phyloP scores from a whole-genome alignment of 1,140 invertebrate species.

The Lepidurus arcticus region DNA sequence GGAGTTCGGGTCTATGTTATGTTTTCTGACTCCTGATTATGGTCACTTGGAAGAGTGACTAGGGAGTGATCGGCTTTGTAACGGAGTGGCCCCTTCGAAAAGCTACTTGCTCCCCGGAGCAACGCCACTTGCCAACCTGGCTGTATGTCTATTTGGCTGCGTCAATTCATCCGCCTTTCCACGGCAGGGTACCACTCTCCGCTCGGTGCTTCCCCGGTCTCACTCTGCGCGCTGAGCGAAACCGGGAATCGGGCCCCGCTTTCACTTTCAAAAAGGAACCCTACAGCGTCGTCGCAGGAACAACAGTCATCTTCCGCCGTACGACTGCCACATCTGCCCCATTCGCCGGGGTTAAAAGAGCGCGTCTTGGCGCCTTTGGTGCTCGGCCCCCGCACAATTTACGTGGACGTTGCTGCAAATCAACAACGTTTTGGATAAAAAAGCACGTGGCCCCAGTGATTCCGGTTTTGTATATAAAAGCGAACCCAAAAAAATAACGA shows the following conservation, averaged over 20 bases:
- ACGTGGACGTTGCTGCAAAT: neutral
- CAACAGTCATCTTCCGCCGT: neutral
- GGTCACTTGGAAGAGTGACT: conserved; percentile 5
- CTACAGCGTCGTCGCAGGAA: neutral
- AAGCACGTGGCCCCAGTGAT: neutral
- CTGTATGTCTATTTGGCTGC: neutral
- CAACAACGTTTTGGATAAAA: neutral
- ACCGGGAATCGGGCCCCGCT: too few relatives aligned
- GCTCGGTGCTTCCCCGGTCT: too few relatives aligned
- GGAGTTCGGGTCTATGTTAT: neutral
- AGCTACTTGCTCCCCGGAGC: neutral
- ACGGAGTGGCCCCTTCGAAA: neutral
- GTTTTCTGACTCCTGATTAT: conserved; percentile 21
- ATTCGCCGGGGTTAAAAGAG: neutral
- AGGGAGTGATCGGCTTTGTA: conserved; percentile 12
- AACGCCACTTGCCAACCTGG: neutral
- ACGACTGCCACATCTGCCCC: neutral
- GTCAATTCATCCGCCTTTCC: neutral
- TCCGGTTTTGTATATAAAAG: neutral
- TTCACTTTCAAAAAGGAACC: neutral
- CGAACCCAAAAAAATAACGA: neutral
- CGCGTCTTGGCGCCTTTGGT: neutral
- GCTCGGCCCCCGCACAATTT: neutral
- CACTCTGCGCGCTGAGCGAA: too few relatives aligned
- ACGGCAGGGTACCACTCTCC: neutral